phyloP scores from a whole-genome alignment of 2,797 vertebrate genomes.

The Lacerta agilis region DNA sequence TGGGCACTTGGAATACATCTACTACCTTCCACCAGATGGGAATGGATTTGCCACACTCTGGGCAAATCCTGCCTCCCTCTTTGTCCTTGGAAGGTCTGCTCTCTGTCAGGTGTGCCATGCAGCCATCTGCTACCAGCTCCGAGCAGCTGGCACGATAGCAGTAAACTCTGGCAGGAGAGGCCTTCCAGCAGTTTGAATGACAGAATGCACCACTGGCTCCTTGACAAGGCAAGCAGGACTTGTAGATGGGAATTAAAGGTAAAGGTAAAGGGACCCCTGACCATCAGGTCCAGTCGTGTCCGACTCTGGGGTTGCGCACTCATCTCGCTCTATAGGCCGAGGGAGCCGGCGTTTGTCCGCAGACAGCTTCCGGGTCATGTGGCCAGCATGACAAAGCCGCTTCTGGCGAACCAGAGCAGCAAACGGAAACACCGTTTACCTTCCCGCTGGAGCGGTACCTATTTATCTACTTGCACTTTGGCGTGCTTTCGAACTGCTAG shows the following conservation, averaged over 20 bases:
- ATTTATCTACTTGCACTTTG: no score
- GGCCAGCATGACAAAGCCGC: no score
- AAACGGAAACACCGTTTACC: no score
- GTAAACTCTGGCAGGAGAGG: constrained; percentile 73
- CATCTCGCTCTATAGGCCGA: no score
- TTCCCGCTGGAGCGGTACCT: no score
- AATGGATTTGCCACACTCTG: constrained; percentile 7
- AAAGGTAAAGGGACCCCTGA: no score
- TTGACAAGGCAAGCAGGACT: constrained; percentile 69
- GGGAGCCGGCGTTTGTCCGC: no score
- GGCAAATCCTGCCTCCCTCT: constrained; percentile 57
- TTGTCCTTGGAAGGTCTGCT: constrained; percentile 79
- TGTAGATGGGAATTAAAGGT: constrained; percentile 75
- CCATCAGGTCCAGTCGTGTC: no score
- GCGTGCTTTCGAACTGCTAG: no score
- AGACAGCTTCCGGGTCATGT: no score
- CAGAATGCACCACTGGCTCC: constrained; percentile 71
- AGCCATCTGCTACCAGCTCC: constrained; percentile 78
- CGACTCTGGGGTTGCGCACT: no score
- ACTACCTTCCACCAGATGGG: accelerated
- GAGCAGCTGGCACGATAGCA: constrained; percentile 71
- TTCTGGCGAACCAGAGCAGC: no score
- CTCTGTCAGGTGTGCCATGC: constrained; percentile 74
- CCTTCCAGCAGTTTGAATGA: constrained; percentile 76
- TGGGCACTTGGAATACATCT: accelerated